These are phyloP conservation scores for Pristionchus arcanus DNA, from an alignment of 2,888 invertebrate genomes.

Conservation along the genomic window DNA sequence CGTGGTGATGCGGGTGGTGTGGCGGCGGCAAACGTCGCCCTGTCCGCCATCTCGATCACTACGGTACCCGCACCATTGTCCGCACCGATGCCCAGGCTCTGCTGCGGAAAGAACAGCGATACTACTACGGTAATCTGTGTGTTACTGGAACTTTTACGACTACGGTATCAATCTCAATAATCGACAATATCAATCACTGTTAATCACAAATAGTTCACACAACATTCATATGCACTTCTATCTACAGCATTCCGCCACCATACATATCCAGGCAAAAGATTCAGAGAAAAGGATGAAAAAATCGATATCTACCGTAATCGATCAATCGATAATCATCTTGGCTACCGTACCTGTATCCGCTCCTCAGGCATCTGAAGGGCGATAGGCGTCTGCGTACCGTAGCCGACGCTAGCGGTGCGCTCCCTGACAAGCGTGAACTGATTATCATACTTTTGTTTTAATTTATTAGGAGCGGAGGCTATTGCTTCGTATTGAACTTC, in stretches of 20 bases:
- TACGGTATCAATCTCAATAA: neutral
- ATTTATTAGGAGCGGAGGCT: too few relatives aligned
- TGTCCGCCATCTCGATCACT: conserved; percentile 1
- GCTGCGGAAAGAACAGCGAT: neutral
- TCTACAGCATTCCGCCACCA: conserved; percentile 5
- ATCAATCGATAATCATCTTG: neutral
- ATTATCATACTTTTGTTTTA: too few relatives aligned
- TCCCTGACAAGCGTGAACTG: conserved; percentile 25
- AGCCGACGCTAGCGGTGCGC: conserved; percentile 17
- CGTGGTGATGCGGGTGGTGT: conserved; percentile 7
- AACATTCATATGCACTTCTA: neutral
- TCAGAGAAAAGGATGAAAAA: neutral
- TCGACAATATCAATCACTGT: neutral
- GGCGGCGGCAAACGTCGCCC: neutral
- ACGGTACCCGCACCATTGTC: neutral
- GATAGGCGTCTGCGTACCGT: conserved; percentile 51
- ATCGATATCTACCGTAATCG: neutral
- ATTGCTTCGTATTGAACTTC: too few relatives aligned
- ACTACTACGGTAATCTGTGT: neutral
- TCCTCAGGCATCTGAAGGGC: conserved; percentile 49
- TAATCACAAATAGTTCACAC: conserved; percentile 17
- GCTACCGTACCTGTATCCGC: conserved; percentile 53
- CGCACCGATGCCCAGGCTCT: neutral
- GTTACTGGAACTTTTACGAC: neutral
- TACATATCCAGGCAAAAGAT: neutral